Conservation (phyloP, 1,140 invertebrate species). For the Eumeta japonica region DNA sequence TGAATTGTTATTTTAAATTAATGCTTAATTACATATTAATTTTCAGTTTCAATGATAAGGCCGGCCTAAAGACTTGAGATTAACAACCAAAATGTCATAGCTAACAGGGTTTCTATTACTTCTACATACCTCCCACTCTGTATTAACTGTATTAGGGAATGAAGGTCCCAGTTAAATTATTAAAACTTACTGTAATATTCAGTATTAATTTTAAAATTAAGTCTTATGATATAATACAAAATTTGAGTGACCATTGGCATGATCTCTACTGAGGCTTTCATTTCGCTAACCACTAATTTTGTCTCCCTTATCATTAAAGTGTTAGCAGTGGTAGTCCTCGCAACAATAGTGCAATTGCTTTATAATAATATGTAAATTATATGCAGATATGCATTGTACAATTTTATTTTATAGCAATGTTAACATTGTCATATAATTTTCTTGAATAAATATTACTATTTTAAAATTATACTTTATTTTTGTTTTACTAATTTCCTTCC, state of each 20-base stretch:
- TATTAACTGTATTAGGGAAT: constrained; percentile 12
- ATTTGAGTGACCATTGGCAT: constrained; percentile 35
- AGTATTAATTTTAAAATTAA: constrained; percentile 48
- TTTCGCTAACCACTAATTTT: constrained; percentile 32
- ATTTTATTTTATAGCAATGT: constrained; percentile 56
- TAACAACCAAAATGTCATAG: constrained; percentile 28
- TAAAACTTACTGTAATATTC: constrained; percentile 47
- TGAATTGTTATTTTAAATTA: too few species aligned
- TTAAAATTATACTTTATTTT: constrained; percentile 49
- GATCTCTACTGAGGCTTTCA: constrained; percentile 43
- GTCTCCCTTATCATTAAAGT: constrained; percentile 17
- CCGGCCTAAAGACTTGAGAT: constrained; percentile 42
- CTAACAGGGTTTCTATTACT: constrained; percentile 26
- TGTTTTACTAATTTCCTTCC: too few species aligned
- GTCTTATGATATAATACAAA: constrained; percentile 37
- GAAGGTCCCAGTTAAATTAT: constrained; percentile 45
- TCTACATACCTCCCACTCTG: too few species aligned
- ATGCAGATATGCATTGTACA: constrained; percentile 54
- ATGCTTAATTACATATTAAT: too few species aligned
- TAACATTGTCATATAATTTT: constrained; percentile 51
- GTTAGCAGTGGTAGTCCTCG: constrained; percentile 52
- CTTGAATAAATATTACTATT: constrained; percentile 52
- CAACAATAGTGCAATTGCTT: constrained; percentile 56
- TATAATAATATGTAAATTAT: constrained; percentile 49
- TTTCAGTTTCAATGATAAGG: too few species aligned